Conservation (phyloP, 2,113 vertebrate species). For the Dasyornis broadbenti region DNA sequence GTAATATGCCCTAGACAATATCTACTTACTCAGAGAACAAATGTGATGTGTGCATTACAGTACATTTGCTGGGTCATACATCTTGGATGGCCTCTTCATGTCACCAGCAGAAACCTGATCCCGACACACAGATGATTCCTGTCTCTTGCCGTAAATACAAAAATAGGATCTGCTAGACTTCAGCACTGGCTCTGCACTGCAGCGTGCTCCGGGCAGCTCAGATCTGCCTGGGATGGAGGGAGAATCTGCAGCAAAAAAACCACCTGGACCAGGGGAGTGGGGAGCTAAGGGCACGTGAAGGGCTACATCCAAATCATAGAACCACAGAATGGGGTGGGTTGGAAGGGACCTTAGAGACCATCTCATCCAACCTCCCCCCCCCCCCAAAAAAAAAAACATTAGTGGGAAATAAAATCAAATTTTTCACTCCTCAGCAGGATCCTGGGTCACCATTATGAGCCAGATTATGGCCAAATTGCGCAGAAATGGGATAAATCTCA, state of each 20-base stretch:
- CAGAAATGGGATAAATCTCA: neutral
- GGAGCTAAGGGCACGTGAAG: fast-evolving
- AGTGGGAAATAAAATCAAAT: neutral
- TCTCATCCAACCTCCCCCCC: no score
- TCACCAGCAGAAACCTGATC: constrained; percentile 13
- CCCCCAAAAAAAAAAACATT: neutral
- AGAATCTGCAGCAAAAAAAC: neutral
- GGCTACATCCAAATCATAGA: neutral
- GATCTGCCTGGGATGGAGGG: neutral
- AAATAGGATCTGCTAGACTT: constrained; percentile 22
- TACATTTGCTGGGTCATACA: constrained; percentile 45
- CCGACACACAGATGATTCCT: neutral
- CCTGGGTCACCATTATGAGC: neutral
- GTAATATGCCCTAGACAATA: constrained; percentile 47
- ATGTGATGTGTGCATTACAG: constrained; percentile 51
- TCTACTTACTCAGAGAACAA: constrained; percentile 31
- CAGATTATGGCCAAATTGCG: neutral
- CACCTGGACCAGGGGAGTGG: neutral
- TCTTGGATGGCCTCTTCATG: constrained; percentile 26
- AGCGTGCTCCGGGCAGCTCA: neutral
- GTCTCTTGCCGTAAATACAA: neutral
- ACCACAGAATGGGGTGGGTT: neutral
- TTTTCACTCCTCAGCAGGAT: neutral
- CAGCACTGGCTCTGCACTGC: neutral
- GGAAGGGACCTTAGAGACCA: neutral